Conservation (phyloP, 2,888 invertebrate species). For the Plemyria rubiginata region DNA sequence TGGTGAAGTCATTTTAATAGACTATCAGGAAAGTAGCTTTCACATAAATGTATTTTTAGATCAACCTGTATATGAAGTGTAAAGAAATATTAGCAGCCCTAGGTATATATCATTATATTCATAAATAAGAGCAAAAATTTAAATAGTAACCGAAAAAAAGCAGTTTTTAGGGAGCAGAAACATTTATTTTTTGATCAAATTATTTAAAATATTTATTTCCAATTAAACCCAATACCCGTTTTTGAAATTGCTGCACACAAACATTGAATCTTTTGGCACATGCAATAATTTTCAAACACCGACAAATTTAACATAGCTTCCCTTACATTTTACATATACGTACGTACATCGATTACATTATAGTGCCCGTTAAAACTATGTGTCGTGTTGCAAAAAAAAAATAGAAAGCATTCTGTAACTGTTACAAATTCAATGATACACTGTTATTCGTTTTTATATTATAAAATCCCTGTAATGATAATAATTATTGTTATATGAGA, state of each 20-base stretch:
- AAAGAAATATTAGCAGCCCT: conserved; percentile 1
- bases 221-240: background rate
- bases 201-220: too few species aligned
- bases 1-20: background rate
- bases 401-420: conserved; percentile 74
- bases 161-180: conserved; percentile 11
- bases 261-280: conserved; percentile 69
- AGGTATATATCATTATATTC: background rate
- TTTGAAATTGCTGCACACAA: conserved; percentile 38
- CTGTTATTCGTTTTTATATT: conserved; percentile 80
- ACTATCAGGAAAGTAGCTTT: background rate
- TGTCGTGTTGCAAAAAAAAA: conserved; percentile 52
- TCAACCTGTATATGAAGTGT: conserved; percentile 4
- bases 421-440: conserved; percentile 74
- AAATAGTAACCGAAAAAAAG: background rate
- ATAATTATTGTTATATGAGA: conserved; percentile 75
- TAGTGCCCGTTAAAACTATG: conserved; percentile 36
- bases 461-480: conserved; percentile 85
- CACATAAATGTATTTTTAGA: background rate
- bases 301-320: conserved; percentile 34
- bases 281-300: conserved; percentile 53
- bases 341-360: conserved; percentile 42
- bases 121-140: background rate
- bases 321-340: conserved; percentile 36
- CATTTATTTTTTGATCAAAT: conserved; percentile 4